These are phyloP conservation scores for Calameuta filiformis DNA, from an alignment of 2,888 invertebrate species.

Conservation along the genomic window DNA sequence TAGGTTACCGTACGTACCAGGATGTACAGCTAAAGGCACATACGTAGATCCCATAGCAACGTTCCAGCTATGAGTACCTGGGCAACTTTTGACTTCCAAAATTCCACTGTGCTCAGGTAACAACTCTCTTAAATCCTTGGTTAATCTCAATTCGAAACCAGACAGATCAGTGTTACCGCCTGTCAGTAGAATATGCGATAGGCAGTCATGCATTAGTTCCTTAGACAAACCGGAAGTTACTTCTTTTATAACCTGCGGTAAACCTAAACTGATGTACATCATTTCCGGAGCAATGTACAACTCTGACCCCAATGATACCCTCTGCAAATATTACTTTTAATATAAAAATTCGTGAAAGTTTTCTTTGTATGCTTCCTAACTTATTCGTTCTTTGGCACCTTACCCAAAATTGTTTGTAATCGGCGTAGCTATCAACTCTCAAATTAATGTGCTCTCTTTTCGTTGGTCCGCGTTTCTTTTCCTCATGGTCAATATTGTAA, in stretches of 20 bases:
- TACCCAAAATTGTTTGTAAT: constrained; percentile 60
- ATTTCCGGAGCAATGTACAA: constrained; percentile 64
- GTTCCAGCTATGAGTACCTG: constrained; percentile 63
- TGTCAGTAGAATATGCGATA: constrained; percentile 63
- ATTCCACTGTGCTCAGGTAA: constrained; percentile 61
- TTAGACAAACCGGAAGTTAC: constrained; percentile 58
- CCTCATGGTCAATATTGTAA: constrained; percentile 62
- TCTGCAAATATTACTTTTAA: constrained; percentile 42
- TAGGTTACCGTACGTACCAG: constrained; percentile 42
- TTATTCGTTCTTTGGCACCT: constrained; percentile 4
- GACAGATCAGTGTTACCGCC: constrained; percentile 65
- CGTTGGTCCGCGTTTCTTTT: constrained; percentile 42
- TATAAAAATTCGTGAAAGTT: constrained; percentile 4
- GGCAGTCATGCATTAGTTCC: constrained; percentile 58
- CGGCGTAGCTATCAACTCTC: constrained; percentile 56
- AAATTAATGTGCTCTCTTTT: constrained; percentile 58
- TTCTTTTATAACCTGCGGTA: constrained; percentile 63
- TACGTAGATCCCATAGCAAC: constrained; percentile 65
- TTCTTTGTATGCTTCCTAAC: not conserved
- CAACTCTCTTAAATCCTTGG: constrained; percentile 59
- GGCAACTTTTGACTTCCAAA: constrained; percentile 60
- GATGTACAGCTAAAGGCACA: constrained; percentile 61
- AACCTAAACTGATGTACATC: constrained; percentile 62
- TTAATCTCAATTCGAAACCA: constrained; percentile 61
- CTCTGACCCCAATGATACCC: constrained; percentile 62